Base-by-base conservation (phyloP, 2,797 vertebrate species). In the Limosa lapponica region DNA sequence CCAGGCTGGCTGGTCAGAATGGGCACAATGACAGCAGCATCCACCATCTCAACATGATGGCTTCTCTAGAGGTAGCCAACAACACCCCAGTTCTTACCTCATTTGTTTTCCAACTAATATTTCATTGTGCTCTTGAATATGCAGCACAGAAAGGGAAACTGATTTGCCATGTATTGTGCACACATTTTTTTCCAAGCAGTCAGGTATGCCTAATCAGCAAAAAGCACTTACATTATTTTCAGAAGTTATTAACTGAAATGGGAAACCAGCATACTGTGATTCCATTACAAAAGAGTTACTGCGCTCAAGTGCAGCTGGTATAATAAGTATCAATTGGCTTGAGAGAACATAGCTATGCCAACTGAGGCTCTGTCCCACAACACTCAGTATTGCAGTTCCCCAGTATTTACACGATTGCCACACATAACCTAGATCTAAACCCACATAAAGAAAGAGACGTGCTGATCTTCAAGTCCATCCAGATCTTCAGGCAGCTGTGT, bases 211-310 rank as follows among this genome's bases (percentile, higher is more conserved):
- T 94, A 41, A 94, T 97, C 95, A 96, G 95, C 94, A 96, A 92
- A 96, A 96, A 82, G 75, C 79, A 91, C 90, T 81, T 91, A 65
- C 92, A 96, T 95, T 93, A 93, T 81, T 97, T 95, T 85, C 89
- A 89, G 61, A 94, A 86, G 95, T 96, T 96, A 95, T 95, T 96
- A 95, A 95, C 87, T 81, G 79, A 93, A 96, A 96, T 89, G 94
- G 75, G 84, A 96, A 93, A 89, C 72, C 54, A 90, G 61, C 75
- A 65, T 72, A 79, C 65, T 88, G 58, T 72, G 95, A 75, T 90
- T 88, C 82, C 93, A 97, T 96, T 96, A 96, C 79, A 75, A 51
- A 95, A 95, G 94, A 96, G 72, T 97, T 95, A 95, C 89, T 90
- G 95, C 91, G 36, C 75, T 61, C 65, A 58, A 69, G 89, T 64